These are phyloP conservation scores for Pseudopipra pipra DNA, from an alignment of 2,113 vertebrate genomes.

Conservation along the genomic window DNA sequence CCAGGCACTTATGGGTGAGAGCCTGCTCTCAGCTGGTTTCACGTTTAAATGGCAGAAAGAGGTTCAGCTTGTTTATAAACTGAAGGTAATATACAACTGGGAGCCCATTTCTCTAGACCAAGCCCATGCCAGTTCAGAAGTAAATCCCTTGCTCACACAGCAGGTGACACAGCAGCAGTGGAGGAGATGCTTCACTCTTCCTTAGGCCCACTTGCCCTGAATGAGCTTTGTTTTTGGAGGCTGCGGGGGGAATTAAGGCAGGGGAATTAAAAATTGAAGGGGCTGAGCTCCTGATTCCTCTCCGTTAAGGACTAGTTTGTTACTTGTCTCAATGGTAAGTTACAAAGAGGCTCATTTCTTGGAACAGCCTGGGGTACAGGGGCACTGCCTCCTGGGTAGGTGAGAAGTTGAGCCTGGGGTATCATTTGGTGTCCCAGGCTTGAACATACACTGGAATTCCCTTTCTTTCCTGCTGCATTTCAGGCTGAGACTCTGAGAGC, in stretches of 20 bases:
- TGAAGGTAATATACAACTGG: neutral
- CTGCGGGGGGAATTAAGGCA: neutral
- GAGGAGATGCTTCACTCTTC: neutral
- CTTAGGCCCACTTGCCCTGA: neutral
- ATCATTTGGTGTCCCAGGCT: neutral
- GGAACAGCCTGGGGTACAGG: neutral
- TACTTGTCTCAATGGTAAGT: neutral
- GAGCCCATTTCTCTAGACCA: neutral
- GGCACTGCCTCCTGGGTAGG: neutral
- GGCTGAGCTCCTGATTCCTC: neutral
- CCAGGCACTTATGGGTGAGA: neutral
- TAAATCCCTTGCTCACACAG: neutral
- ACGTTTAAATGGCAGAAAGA: neutral
- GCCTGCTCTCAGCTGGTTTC: neutral
- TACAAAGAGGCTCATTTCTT: neutral
- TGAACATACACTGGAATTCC: neutral
- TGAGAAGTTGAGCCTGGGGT: neutral
- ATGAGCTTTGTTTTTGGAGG: neutral
- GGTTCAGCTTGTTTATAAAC: neutral
- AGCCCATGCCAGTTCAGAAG: fast-evolving
- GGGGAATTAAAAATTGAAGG: neutral
- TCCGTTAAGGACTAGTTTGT: neutral
- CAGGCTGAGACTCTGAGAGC: neutral
- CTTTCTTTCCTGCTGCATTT: neutral
- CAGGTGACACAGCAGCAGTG: neutral